Evolutionary conservation across 2,113 vertebrate genomes (phyloP), one percentile per base, ranked within the genome.

Genomic region (Pogonocichla stellata): DNA sequence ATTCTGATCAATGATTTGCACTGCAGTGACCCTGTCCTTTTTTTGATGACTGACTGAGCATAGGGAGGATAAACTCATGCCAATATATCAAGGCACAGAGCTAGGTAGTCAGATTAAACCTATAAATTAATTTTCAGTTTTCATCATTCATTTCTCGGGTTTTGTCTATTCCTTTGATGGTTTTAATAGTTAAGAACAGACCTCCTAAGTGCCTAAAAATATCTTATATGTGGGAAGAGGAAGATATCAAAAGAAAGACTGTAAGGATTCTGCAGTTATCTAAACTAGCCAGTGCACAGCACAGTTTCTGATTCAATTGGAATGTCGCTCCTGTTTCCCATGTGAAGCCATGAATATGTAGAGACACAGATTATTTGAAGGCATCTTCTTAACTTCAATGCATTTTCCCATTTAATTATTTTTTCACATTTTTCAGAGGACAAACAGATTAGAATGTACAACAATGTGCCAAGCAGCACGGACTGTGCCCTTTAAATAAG

Each of bases 161-260:
- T 69, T 48, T 85, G 86, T 67, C 65, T 87, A 43, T 91, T 75
- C n/a, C 53, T 92, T 92, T 92, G 73, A 72, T 36, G 51, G 61
- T 71, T 89, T 88, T 48, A 51, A 48, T 23, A 86, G 66, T 58
- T 82, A 82, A 93, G 74, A 90, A 85, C 19, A 91, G 50, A 91
- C 24, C 54, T 88, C 70, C 70, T 10, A 33, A 66, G 24, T 33
- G 19, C 38, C 85, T 91, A 94, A 97, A 92, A 96, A 94, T 96
- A 95, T 31, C 62, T 81, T 53, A 14, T 9, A 62, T 71, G 78
- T 92, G 38, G 90, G 81, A 95, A 91, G 87, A 87, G 58, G 42
- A 85, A 88, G 54, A 51, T 77, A 85, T 88, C 33, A 80, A 85
- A 89, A 72, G 73, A 78, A 87, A 83, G 26, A 38, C 62, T 79